Evolutionary conservation across 1,140 invertebrate genomes (phyloP), one percentile per base, ranked within the genome.

Genomic region (Papilio polytes): DNA sequence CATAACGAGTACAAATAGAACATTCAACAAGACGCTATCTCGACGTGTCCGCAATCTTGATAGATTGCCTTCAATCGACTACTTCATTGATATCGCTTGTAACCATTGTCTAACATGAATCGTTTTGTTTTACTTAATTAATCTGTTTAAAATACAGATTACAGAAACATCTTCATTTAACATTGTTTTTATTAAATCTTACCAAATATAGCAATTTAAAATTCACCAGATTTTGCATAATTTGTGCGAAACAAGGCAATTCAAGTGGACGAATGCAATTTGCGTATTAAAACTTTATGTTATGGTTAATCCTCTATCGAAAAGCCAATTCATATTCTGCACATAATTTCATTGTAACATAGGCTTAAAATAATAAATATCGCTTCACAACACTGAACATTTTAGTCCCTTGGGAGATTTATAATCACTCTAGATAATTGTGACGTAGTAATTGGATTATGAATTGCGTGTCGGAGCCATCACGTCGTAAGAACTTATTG

Each of bases 381-480:
- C 48, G 13, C 13, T 15, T 51, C 12, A 18, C 13, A 48, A 51
- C 48, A 51, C 13, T 13, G 10, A 13, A 48, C 12, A 12, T 48
- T 53, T 63, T 20, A 22, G 9, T 63, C 7, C 0, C n/a, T 20
- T 22, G 9, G 20, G 20, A 63, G 56, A 22, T 63, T 26, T 13
- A 31, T 4, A 66, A 1, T 66, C 22, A 66, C 12, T 66, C 22
- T 31, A 66, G 63, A 66, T 66, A 66, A 66, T 26, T 26, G 6
- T 66, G 63, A 66, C 63, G 63, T 66, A 31, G 63, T 66, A 66
- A 66, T 63, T 63, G 59, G 20, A 63, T 63, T 63, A 26, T 20
- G 22, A 63, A 63, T 63, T 66, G 63, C 63, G 63, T 31, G 63
- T 31, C 63, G 63, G 26, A 26, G 63, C 63, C 26, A 66, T n/a